Base-by-base conservation (phyloP, 2,797 vertebrate species). In the Melanotaenia pygmaea region DNA sequence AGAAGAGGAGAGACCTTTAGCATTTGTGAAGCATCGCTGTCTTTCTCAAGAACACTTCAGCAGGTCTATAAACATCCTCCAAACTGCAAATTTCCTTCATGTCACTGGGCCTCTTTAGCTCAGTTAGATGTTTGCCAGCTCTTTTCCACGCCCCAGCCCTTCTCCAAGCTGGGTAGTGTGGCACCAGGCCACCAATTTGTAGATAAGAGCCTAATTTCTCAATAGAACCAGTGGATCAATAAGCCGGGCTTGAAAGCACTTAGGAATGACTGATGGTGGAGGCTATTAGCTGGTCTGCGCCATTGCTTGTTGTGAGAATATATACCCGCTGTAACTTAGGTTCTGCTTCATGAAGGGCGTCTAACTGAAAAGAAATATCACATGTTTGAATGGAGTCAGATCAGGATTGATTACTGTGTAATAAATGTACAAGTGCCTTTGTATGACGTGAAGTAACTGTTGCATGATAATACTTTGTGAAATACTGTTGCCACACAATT, bases 181-280 rank as follows among this genome's bases (percentile, higher is more conserved):
- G 83, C 85, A 86, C 62, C 82, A 10, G 56, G 86, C 80, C 80
- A 86, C 72, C 86, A 88, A 77, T 91, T 88, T 88, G 82, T 56
- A 89, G 86, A 89, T 85, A 86, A 85, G 88, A 88, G 84, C 65
- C 63, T 56, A 54, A 85, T 89, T 89, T 83, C 85, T 90, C 83
- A 75, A 67, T 74, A 76, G 84, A 79, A 67, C 47, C 90, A 86
- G 67, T 78, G 28, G 87, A 90, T 91, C 89, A 78, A 92, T 92
- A 88, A 64, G 72, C 64, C 62, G 10, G 57, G 70, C 74, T 63
- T 37, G 68, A 62, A 80, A 65, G 89, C 91, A 91, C 89, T 91
- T 87, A 90, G 80, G 45, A 32, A 70, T 86, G 90, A 91, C 64
- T 81, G 83, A 87, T 84, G 80, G 69, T 56, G 0, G 68, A 63